These are phyloP conservation scores for Enteromius viviparus DNA, from an alignment of 2,797 vertebrate genomes.

Conservation along the genomic window DNA sequence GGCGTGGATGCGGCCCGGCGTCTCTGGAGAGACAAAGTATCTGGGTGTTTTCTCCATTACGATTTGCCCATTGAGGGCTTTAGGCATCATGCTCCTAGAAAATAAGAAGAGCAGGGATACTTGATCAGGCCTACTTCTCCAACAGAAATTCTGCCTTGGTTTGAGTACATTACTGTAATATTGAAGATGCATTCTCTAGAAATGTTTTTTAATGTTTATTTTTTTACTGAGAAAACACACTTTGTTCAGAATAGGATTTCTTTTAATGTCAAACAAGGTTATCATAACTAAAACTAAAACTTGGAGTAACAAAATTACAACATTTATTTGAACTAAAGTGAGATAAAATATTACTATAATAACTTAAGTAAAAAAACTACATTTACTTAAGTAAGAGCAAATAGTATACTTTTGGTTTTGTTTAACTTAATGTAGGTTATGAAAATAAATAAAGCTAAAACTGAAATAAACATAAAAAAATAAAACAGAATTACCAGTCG, in stretches of 20 bases:
- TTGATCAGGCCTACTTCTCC: neutral
- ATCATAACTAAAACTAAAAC: neutral
- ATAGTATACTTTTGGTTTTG: neutral
- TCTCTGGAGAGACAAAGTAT: slow-evolving; percentile 82
- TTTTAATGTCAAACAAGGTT: neutral
- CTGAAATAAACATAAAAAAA: neutral
- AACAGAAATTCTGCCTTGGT: neutral
- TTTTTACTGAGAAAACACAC: neutral
- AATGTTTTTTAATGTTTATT: neutral
- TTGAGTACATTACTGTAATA: neutral
- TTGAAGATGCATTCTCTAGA: neutral
- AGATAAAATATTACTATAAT: neutral
- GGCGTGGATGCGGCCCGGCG: slow-evolving; percentile 77
- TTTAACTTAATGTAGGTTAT: neutral
- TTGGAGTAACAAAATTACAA: neutral
- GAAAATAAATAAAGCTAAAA: neutral
- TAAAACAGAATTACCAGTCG: too few relatives aligned
- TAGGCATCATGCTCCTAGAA: slow-evolving; percentile 83
- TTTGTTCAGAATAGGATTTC: neutral
- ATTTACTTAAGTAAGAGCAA: neutral
- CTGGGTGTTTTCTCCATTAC: slow-evolving; percentile 86
- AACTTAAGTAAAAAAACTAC: too few relatives aligned
- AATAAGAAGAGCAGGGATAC: neutral
- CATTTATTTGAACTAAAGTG: neutral
- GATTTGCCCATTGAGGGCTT: slow-evolving; percentile 82